Evolutionary conservation across 2,888 invertebrate species (phyloP).

Genomic region (Coenonympha arcania): DNA sequence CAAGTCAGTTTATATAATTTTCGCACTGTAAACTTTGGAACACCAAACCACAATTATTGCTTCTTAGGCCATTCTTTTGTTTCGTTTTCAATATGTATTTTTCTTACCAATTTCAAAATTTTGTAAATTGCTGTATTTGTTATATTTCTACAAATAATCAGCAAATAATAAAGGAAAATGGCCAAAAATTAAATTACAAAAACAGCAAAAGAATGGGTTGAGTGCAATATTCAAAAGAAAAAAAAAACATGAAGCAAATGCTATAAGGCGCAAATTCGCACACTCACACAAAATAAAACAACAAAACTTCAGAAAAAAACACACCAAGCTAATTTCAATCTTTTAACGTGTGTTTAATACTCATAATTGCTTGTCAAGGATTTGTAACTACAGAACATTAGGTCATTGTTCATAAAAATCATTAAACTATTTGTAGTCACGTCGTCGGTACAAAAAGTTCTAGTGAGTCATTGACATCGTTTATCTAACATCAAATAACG

Average conservation of each 20-base stretch:
- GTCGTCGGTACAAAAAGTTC: slow-evolving; percentile 7
- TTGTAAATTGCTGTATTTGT: too few species aligned
- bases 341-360: background rate
- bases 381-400: background rate
- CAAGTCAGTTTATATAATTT: too few species aligned
- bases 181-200: background rate
- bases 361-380: slow-evolving; percentile 2
- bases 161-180: background rate
- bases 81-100: too few species aligned
- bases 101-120: too few species aligned
- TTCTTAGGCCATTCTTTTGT: slow-evolving; percentile 9
- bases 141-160: too few species aligned
- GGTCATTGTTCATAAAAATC: slow-evolving; percentile 17
- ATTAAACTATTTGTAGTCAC: slow-evolving; percentile 15
- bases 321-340: slow-evolving; percentile 2
- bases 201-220: slow-evolving; percentile 29
- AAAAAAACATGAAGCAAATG: slow-evolving; percentile 30
- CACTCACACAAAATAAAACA: slow-evolving; percentile 21
- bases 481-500: slow-evolving; percentile 2
- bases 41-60: slow-evolving; percentile 16
- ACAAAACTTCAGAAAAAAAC: background rate
- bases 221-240: slow-evolving; percentile 26
- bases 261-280: slow-evolving; percentile 27
- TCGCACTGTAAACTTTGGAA: slow-evolving; percentile 8
- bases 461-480: slow-evolving; percentile 18